Base-by-base conservation (phyloP, 2,888 invertebrate genomes). In the Tenthredo amoena region DNA sequence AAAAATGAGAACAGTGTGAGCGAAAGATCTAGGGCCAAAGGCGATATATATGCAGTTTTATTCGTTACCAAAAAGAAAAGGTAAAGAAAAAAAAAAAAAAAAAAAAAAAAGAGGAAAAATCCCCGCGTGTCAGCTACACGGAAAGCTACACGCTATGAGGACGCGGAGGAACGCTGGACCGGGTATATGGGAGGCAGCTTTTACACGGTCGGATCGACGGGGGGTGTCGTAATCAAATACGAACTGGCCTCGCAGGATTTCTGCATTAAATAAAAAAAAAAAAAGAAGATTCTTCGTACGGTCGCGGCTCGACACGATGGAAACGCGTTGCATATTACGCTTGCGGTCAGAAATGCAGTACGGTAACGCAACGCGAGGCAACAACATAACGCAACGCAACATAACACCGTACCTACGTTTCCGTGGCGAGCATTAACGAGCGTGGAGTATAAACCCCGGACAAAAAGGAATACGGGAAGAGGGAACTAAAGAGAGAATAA, bases 141-240 rank as follows among this genome's bases (percentile, higher is more conserved):
- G 40, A 43, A 74, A 74, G 72, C 21, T 77, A 81, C 62, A 81
- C 62, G 81, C n/a, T 62, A 62, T 50, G 62, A 55, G 81, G 81
- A 62, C 31, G 62, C 62, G 40, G 15, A 34, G 40, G 15, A 34
- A n/a, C 68, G 83, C 37, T 37, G 81, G 37, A 58, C n/a, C 62
- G 21, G 40, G 62, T 34, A 50, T 31, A 77, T 55, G 10, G 77
- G 55, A 77, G 77, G 62, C 50, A 40, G 68, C 43, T 83, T 85
- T 83, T 85, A 85, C 85, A 82, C 82, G 71, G 47, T 18, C 82
- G 58, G 55, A 72, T 31, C 82, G 58, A 79, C 81, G 82, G 85
- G 85, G 85, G 85, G 85, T 43, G 79, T 65, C 77, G 82, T 85
- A 85, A 85, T 85, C 85, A 85, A 85, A 82, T 85, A 34, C 71